Percentiles rank a stretch among this genome's conserved stretches.
phyloP scores from a whole-genome alignment of 2,113 vertebrate genomes.

The Probosciger aterrimus region DNA sequence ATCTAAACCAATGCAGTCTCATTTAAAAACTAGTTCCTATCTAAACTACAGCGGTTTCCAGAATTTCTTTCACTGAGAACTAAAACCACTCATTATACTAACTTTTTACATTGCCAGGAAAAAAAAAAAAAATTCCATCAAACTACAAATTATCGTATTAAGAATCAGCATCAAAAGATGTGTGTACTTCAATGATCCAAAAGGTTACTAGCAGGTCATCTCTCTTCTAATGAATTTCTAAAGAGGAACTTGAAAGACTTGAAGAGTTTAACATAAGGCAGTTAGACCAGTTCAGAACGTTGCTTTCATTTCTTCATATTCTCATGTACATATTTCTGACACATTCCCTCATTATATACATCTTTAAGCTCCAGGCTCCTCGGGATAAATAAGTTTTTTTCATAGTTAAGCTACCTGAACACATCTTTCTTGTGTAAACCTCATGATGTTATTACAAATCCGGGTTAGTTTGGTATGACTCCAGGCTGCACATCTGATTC shows the following conservation, averaged over 20 bases:
- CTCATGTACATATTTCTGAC: not conserved
- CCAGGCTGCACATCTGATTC: not conserved
- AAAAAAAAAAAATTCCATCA: not conserved
- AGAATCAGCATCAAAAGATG: not conserved
- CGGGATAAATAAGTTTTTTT: not conserved
- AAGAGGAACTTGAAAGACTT: not conserved
- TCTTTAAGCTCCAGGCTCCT: not conserved
- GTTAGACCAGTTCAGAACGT: not conserved
- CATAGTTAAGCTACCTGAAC: not conserved
- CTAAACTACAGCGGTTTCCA: not conserved
- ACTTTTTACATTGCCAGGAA: not conserved
- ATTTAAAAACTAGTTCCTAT: not conserved
- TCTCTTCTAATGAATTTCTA: not conserved
- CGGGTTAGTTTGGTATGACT: not conserved
- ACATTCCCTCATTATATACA: not conserved
- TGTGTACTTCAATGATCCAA: not conserved
- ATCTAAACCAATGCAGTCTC: not conserved
- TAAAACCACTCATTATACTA: not conserved
- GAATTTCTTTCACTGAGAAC: not conserved
- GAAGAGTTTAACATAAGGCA: not conserved
- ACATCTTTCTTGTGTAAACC: not conserved
- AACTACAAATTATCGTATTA: not conserved
- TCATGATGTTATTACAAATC: not conserved
- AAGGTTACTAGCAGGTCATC: not conserved
- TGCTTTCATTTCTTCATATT: not conserved